A percentile compares a stretch with the other conserved stretches of the same genome.
phyloP scores from a whole-genome alignment of 23 tunicate genomes.

The Halocynthia aurantium region DNA sequence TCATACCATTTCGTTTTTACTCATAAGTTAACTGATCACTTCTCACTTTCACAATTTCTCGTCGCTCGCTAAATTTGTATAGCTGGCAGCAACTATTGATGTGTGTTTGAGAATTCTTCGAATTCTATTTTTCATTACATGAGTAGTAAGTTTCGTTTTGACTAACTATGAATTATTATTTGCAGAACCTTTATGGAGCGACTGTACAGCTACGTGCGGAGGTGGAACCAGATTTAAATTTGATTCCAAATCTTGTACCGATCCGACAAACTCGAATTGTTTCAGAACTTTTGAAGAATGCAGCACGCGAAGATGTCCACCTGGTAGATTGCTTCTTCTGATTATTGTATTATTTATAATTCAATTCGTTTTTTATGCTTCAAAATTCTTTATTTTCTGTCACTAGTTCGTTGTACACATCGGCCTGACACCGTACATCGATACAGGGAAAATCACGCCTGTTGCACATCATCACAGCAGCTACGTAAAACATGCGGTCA shows the following conservation, averaged over 20 bases:
- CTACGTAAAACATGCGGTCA: no score
- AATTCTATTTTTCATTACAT: no score
- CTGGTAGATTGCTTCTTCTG: not conserved
- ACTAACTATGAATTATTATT: not conserved
- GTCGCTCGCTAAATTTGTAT: no score
- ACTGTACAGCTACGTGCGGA: not conserved
- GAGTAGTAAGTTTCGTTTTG: no score
- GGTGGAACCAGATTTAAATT: not conserved
- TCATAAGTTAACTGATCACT: no score
- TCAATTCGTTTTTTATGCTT: not conserved
- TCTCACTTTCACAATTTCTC: no score
- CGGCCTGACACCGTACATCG: not conserved
- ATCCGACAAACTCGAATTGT: not conserved
- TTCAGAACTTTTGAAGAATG: constrained; percentile 3
- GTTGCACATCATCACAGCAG: not conserved
- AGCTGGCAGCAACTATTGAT: no score
- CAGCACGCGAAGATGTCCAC: not conserved
- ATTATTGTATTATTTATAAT: not conserved
- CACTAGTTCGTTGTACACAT: not conserved
- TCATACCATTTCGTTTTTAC: no score
- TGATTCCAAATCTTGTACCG: not conserved
- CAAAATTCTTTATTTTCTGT: not conserved
- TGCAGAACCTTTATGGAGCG: not conserved
- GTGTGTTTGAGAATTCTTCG: no score
- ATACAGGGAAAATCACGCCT: not conserved